Percentiles rank a stretch among this genome's conserved stretches.
Evolutionary conservation across 23 tunicate species (phyloP).

Genomic region (Halocynthia roretzi): DNA sequence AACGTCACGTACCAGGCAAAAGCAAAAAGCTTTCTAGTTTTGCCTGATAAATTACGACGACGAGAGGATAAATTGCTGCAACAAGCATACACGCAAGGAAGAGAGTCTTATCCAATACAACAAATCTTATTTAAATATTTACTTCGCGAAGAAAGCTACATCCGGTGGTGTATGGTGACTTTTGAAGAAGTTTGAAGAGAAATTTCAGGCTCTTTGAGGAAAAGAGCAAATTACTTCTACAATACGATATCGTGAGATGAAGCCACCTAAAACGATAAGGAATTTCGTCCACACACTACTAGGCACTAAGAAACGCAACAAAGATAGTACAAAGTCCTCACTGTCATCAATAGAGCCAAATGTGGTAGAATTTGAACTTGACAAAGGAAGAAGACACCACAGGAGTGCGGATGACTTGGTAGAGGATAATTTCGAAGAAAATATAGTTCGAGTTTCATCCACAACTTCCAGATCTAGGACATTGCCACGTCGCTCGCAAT

Average conservation of each 20-base stretch:
- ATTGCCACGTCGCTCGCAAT: conserved; percentile 13
- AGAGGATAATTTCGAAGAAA: neutral
- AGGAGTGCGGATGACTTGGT: conserved; percentile 17
- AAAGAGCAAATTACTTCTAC: too few species aligned
- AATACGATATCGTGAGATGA: conserved; percentile 1
- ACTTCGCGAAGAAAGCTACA: too few species aligned
- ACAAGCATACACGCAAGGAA: too few species aligned
- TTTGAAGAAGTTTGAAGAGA: too few species aligned
- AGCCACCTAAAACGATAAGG: conserved; percentile 19
- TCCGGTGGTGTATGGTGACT: too few species aligned
- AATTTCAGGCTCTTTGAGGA: too few species aligned
- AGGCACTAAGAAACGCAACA: neutral
- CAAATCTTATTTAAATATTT: too few species aligned
- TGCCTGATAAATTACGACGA: too few species aligned
- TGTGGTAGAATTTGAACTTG: neutral
- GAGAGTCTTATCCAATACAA: too few species aligned
- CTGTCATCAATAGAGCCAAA: neutral
- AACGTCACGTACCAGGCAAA: too few species aligned
- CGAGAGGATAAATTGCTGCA: too few species aligned
- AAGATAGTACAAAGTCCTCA: neutral
- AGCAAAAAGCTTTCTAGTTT: too few species aligned
- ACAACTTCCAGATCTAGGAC: neutral
- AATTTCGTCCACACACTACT: conserved; percentile 15
- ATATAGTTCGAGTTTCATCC: neutral
- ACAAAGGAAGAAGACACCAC: conserved; percentile 11